A percentile compares a stretch with the other conserved stretches of the same genome.
phyloP scores from a whole-genome alignment of 2,797 vertebrate genomes.

The Spinus olivaceus region DNA sequence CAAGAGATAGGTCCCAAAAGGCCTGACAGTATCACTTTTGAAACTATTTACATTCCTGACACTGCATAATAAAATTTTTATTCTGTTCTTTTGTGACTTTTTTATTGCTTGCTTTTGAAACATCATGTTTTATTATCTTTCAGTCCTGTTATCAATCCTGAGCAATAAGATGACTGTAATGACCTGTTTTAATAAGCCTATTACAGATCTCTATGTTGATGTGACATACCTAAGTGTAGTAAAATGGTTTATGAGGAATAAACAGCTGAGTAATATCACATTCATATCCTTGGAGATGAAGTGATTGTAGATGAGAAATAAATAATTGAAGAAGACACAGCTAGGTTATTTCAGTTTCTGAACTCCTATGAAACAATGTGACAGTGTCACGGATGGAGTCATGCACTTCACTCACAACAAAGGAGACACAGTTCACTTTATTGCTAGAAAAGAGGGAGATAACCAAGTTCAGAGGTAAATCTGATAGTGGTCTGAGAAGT shows the following conservation, averaged over 20 bases:
- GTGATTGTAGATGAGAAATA: constrained; percentile 35
- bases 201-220: constrained; percentile 42
- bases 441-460: neutral
- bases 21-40: constrained; percentile 34
- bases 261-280: constrained; percentile 26
- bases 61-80: constrained; percentile 59
- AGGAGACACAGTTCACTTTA: rapidly evolving
- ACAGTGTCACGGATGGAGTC: neutral
- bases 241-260: constrained; percentile 57
- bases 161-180: constrained; percentile 53
- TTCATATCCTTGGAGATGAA: constrained; percentile 37
- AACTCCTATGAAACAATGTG: neutral
- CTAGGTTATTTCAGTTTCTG: neutral
- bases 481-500: neutral
- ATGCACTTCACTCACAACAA: neutral
- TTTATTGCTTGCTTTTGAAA: constrained; percentile 67
- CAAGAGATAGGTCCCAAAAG: neutral
- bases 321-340: constrained; percentile 39
- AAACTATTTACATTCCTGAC: constrained; percentile 66
- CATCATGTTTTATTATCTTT: constrained; percentile 61
- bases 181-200: constrained; percentile 61
- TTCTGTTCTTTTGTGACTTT: constrained; percentile 58
- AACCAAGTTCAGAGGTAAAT: neutral
- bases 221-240: constrained; percentile 47
- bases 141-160: constrained; percentile 58